These are phyloP conservation scores for Drosophila yooni DNA, from an alignment of 2,888 invertebrate species.

Conservation along the genomic window DNA sequence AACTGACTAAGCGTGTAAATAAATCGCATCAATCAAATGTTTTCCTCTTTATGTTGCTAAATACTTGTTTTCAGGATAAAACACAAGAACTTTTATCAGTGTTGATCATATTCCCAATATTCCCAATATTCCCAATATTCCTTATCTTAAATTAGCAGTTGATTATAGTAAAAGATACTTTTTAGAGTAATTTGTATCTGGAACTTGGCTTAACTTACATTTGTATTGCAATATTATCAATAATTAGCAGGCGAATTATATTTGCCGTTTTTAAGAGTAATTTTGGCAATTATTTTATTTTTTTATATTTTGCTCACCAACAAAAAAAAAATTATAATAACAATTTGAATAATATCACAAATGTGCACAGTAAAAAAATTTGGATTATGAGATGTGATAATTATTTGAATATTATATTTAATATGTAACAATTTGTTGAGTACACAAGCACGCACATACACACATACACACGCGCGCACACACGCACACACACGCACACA, in stretches of 20 bases:
- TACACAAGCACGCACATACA: constrained; percentile 6
- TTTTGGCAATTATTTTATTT: not conserved
- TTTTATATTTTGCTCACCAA: constrained; percentile 20
- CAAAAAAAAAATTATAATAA: constrained; percentile 12
- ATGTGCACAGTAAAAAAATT: constrained; percentile 50
- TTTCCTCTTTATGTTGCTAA: not conserved
- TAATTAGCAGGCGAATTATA: not conserved
- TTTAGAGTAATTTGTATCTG: not conserved
- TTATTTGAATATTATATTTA: constrained; percentile 16
- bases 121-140: not conserved
- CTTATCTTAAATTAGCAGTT: too few species aligned
- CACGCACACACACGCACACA: constrained; percentile 4
- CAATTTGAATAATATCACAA: constrained; percentile 44
- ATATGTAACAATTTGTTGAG: constrained; percentile 13
- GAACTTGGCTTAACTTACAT: constrained; percentile 19
- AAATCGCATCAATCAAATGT: not conserved
- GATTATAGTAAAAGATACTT: not conserved
- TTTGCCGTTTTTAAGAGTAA: not conserved
- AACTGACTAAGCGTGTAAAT: not conserved
- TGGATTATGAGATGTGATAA: constrained; percentile 22
- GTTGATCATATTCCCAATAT: not conserved
- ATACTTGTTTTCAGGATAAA: not conserved
- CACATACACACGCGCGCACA: constrained; percentile 4
- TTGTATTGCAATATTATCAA: constrained; percentile 6
- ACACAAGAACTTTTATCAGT: not conserved